These are phyloP conservation scores for Varanus salvator DNA, from an alignment of 2,113 vertebrate genomes.

Conservation along the genomic window DNA sequence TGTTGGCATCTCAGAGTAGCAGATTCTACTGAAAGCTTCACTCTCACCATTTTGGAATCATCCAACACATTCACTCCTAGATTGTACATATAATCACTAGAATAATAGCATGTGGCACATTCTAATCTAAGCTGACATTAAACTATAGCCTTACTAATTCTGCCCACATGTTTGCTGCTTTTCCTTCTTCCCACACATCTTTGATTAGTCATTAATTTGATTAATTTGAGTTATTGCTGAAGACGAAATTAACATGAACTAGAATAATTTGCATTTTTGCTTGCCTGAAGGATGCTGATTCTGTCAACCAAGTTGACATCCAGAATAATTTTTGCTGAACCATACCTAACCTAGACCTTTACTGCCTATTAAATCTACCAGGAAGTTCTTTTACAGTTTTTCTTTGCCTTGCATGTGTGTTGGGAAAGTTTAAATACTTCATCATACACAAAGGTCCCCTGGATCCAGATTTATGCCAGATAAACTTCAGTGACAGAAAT, in stretches of 20 bases:
- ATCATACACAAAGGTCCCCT: too few relatives aligned
- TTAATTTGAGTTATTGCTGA: background rate
- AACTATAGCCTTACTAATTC: background rate
- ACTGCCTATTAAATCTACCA: background rate
- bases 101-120: background rate
- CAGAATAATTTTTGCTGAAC: background rate
- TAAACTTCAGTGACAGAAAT: background rate
- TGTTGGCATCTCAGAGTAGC: background rate
- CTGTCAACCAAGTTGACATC: background rate
- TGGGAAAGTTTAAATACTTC: background rate
- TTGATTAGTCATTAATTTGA: slow-evolving; percentile 4
- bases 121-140: background rate
- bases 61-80: background rate
- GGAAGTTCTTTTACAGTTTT: background rate
- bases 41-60: background rate
- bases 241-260: background rate
- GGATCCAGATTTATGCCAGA: background rate
- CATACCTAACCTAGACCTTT: background rate
- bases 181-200: background rate
- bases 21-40: background rate
- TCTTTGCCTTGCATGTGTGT: background rate
- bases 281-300: slow-evolving; percentile 33
- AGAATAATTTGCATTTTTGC: slow-evolving; percentile 30
- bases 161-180: background rate
- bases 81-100: background rate